Evolutionary conservation across 1,140 invertebrate genomes (phyloP).

Genomic region (Lasaia peninsularis): DNA sequence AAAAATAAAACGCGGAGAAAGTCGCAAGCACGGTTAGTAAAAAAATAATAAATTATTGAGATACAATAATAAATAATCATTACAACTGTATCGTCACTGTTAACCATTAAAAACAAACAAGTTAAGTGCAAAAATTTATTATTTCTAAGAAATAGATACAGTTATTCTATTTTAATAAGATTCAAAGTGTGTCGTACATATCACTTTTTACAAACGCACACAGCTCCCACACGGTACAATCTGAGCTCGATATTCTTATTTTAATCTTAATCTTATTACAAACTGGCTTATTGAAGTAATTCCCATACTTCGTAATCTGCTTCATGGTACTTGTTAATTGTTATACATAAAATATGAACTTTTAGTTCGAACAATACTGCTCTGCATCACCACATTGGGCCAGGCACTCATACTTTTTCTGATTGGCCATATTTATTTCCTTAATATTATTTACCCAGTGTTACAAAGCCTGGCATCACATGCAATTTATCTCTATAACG

Average conservation of each 20-base stretch:
- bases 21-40: too few species aligned
- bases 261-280: neutral
- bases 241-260: neutral
- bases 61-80: too few species aligned
- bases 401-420: too few species aligned
- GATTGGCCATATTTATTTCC: neutral
- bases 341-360: neutral
- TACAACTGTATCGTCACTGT: too few species aligned
- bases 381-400: neutral
- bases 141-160: conserved; percentile 13
- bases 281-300: neutral
- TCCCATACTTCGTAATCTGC: neutral
- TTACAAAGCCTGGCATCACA: too few species aligned
- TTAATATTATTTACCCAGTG: too few species aligned
- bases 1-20: too few species aligned
- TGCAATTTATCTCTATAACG: too few species aligned
- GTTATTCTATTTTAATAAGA: conserved; percentile 15
- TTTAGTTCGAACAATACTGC: neutral
- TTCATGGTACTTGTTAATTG: neutral
- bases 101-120: neutral
- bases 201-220: neutral
- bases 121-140: conserved; percentile 12
- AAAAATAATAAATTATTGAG: too few species aligned
- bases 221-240: neutral
- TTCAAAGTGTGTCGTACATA: conserved; percentile 14